Base-by-base conservation (phyloP, 2,797 vertebrate genomes). In the Valencia hispanica region DNA sequence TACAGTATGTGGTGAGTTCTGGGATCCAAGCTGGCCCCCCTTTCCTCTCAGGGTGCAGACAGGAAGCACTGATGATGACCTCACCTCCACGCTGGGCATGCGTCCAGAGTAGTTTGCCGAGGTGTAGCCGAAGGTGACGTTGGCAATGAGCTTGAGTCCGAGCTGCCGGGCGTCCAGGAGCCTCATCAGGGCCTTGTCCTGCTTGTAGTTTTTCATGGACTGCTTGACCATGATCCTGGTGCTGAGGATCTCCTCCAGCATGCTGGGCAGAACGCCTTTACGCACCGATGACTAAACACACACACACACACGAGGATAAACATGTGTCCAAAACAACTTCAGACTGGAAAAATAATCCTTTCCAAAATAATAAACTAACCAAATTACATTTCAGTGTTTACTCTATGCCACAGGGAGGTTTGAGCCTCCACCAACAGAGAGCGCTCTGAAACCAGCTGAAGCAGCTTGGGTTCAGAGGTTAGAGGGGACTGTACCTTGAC, bases 141-240 rank as follows among this genome's bases (percentile, higher is more conserved):
- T 99, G 86, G 98, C 96, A 74, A 99, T 99, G 81, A 96, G 96
- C 83, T 99, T 99, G 71, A 99, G 97, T 80, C 97, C 98, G 15
- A 98, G 92, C 94, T 99, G 98, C 45, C 98, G 96, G 66, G 98
- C 97, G n/a, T 98, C 88, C 51, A 99, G 97, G 94, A 99, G 96
- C 82, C 93, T 96, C 63, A 87, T 95, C 79, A 99, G 91, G 65
- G 95, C 94, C 88, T 96, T 97, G 95, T 99, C 98, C 59, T 97
- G 95, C 81, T 96, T 96, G 84, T 97, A 95, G 63, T 90, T 84
- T 84, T 99, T 99, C 97, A 99, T 97, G 0, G 96, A 97, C 80
- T 97, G 96, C 88, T 99, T 99, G 84, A 99, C 97, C 98, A 99
- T 99, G 85, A 99, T 93, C 78, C 98, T 94, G 0, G 98, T 99